A percentile compares a stretch with the other conserved stretches of the same genome.
Evolutionary conservation across 2,797 vertebrate genomes (phyloP).

Genomic region (Petrocephalus schoutedeni): DNA sequence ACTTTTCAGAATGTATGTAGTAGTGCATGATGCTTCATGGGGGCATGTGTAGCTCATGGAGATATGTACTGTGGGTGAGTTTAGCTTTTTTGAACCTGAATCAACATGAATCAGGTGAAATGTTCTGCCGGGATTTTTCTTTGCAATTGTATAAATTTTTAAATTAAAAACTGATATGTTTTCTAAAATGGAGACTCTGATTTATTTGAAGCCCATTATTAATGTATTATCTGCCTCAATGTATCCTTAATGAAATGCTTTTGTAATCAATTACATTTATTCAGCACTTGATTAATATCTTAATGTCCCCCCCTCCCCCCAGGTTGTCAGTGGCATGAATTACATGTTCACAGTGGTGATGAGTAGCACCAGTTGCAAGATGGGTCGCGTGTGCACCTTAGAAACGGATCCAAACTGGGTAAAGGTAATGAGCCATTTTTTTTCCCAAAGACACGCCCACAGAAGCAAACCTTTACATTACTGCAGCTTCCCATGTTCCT

Average conservation of each 20-base stretch:
- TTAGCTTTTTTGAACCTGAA: neutral
- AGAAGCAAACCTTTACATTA: neutral
- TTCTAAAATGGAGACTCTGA: neutral
- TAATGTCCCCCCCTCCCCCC: neutral
- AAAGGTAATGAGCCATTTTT: neutral
- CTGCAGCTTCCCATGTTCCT: neutral
- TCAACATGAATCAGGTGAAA: neutral
- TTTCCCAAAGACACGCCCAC: neutral
- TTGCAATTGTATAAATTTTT: neutral
- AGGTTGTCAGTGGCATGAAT: conserved; percentile 55
- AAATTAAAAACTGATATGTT: neutral
- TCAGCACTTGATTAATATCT: no score
- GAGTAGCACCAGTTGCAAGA: conserved; percentile 51
- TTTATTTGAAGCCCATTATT: neutral
- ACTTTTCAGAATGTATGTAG: neutral
- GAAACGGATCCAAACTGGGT: accelerated
- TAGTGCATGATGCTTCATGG: neutral
- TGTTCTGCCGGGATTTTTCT: neutral
- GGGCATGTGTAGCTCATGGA: neutral
- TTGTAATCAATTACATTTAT: neutral
- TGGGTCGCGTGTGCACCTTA: conserved; percentile 26
- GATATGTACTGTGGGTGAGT: neutral
- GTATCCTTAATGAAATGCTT: neutral
- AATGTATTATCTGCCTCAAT: neutral
- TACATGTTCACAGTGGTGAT: conserved; percentile 53